These are phyloP conservation scores for Coregonus ussuriensis DNA, from an alignment of 2,797 vertebrate species.

Conservation along the genomic window DNA sequence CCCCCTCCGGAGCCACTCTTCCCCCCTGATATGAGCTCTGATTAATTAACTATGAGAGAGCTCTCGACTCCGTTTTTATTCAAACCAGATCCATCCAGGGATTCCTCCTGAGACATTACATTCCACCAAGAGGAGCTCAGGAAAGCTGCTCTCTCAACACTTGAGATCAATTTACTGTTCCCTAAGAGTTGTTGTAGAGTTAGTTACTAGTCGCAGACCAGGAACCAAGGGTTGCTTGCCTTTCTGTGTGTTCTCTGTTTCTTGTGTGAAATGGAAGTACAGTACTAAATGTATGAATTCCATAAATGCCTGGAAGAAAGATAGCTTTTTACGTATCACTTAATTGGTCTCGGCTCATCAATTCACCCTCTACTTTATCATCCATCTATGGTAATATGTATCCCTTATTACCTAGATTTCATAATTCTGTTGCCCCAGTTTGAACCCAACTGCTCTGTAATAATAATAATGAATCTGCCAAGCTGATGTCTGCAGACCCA, in stretches of 20 bases:
- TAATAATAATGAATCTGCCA: not conserved
- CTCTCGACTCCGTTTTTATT: constrained; percentile 43
- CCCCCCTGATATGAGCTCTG: constrained; percentile 1
- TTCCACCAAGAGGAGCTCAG: constrained; percentile 33
- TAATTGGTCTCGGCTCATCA: not conserved
- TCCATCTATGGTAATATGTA: constrained; percentile 6
- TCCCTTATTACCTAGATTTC: not conserved
- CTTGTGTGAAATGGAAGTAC: not conserved
- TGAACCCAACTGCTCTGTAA: not conserved
- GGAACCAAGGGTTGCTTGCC: not conserved
- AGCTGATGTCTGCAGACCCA: not conserved
- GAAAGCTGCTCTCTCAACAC: constrained; percentile 45
- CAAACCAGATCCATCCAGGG: constrained; percentile 36
- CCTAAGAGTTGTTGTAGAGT: constrained; percentile 39
- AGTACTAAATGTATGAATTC: not conserved
- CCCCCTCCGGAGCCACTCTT: not conserved
- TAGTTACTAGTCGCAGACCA: constrained; percentile 33
- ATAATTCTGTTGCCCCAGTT: not conserved
- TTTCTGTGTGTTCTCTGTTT: not conserved
- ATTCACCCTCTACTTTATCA: constrained; percentile 4
- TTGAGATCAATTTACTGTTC: constrained; percentile 44
- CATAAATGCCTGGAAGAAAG: not conserved
- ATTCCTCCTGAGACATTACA: constrained; percentile 43
- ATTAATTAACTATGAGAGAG: constrained; percentile 53
- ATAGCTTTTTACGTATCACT: not conserved